These are phyloP conservation scores for Slavum lentiscoides DNA, from an alignment of 2,888 invertebrate genomes.

Conservation along the genomic window DNA sequence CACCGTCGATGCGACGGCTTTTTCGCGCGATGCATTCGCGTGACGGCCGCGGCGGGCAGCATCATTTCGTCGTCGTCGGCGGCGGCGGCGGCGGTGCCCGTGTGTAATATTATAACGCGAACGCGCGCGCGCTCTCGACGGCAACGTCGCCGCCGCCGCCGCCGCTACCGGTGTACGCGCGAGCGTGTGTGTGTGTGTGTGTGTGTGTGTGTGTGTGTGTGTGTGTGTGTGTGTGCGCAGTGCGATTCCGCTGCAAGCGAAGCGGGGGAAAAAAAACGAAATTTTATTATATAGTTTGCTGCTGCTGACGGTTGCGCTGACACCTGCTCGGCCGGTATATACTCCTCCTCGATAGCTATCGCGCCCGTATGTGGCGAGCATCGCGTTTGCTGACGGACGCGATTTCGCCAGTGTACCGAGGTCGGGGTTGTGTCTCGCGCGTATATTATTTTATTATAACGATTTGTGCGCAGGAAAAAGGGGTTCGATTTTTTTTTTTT, in stretches of 20 bases:
- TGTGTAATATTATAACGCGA: too few species aligned
- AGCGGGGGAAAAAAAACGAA: background rate
- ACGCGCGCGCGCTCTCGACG: background rate
- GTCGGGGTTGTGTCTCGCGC: slow-evolving; percentile 37
- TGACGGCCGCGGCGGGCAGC: slow-evolving; percentile 8
- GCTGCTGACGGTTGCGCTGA: background rate
- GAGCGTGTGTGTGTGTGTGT: too few species aligned
- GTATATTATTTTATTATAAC: background rate
- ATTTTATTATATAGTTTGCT: background rate
- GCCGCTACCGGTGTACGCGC: background rate
- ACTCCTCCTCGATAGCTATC: background rate
- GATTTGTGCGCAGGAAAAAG: too few species aligned
- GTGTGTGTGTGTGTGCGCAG: too few species aligned
- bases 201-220: background rate
- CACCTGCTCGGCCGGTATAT: slow-evolving; percentile 6
- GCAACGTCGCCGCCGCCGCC: slow-evolving; percentile 39
- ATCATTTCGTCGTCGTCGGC: background rate
- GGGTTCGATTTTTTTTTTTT: too few species aligned
- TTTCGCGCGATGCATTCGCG: slow-evolving; percentile 17
- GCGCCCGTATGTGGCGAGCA: background rate
- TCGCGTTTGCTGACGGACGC: slow-evolving; percentile 14
- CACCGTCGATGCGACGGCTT: background rate
- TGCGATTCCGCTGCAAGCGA: background rate
- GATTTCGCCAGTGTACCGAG: slow-evolving; percentile 51
- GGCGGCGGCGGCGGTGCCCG: too few species aligned